Evolutionary conservation across 1,140 invertebrate genomes (phyloP).

Genomic region (Pogonomyrmex californicus): DNA sequence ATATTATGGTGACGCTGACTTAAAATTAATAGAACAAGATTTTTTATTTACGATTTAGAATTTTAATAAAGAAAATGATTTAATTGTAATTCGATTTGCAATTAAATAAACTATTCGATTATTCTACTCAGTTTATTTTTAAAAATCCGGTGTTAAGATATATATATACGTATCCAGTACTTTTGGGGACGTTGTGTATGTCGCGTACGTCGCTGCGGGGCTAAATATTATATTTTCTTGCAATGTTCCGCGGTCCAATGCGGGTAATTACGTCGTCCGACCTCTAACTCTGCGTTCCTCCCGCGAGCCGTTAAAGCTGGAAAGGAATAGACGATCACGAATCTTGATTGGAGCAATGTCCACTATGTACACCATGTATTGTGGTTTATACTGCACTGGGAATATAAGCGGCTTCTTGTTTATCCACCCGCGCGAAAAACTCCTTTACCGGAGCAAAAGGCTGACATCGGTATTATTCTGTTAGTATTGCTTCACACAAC

Average conservation of each 20-base stretch:
- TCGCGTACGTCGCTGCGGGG: constrained; percentile 18
- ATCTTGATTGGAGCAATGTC: constrained; percentile 58
- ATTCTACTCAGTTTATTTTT: neutral
- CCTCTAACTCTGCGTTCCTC: constrained; percentile 8
- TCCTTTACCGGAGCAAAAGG: constrained; percentile 33
- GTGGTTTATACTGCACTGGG: constrained; percentile 53
- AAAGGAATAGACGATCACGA: constrained; percentile 61
- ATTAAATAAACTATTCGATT: neutral
- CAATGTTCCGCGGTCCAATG: constrained; percentile 58
- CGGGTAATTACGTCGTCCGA: constrained; percentile 67
- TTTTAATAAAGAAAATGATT: neutral
- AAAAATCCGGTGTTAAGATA: neutral
- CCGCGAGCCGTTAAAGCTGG: constrained; percentile 45
- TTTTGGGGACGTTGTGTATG: constrained; percentile 2
- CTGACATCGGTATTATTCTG: constrained; percentile 32
- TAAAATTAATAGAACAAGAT: neutral
- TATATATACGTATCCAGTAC: too few species aligned
- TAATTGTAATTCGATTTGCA: neutral
- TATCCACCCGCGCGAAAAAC: constrained; percentile 55
- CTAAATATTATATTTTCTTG: constrained; percentile 70
- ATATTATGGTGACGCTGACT: neutral
- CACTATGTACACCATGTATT: constrained; percentile 59
- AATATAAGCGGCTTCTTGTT: constrained; percentile 69
- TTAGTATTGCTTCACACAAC: constrained; percentile 15
- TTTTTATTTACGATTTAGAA: neutral